Conservation (phyloP, 2,888 invertebrate genomes). For the Pollenia amentaria region DNA sequence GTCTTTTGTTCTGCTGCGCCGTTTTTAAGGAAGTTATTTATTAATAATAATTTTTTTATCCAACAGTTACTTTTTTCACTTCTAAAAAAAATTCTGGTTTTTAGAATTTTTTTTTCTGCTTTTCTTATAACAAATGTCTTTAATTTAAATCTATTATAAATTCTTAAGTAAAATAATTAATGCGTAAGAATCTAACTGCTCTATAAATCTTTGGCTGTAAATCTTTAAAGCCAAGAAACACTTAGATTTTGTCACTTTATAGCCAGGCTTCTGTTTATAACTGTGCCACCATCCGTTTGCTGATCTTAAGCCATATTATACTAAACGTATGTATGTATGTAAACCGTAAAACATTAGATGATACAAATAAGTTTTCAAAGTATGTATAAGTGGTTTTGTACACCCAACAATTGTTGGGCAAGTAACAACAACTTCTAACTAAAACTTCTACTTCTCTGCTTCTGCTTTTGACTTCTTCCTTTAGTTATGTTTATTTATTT, state of each 20-base stretch:
- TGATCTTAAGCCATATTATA: slow-evolving; percentile 42
- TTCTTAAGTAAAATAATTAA: slow-evolving; percentile 51
- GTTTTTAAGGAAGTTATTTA: slow-evolving; percentile 33
- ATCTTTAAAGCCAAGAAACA: slow-evolving; percentile 64
- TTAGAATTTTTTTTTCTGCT: slow-evolving; percentile 10
- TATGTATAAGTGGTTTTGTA: slow-evolving; percentile 65
- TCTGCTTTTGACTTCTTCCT: not conserved
- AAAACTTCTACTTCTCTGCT: slow-evolving; percentile 16
- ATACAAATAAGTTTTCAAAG: slow-evolving; percentile 64
- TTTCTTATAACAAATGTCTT: slow-evolving; percentile 26
- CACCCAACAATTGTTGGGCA: slow-evolving; percentile 61
- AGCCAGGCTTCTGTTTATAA: slow-evolving; percentile 58
- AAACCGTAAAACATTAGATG: slow-evolving; percentile 61
- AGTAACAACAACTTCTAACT: slow-evolving; percentile 11
- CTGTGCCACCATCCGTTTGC: slow-evolving; percentile 62
- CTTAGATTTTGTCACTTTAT: slow-evolving; percentile 69
- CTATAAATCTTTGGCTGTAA: slow-evolving; percentile 55
- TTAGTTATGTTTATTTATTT: slow-evolving; percentile 22
- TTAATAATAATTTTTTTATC: slow-evolving; percentile 38
- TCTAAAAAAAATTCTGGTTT: slow-evolving; percentile 8
- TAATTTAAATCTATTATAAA: slow-evolving; percentile 50
- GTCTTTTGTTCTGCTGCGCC: slow-evolving; percentile 13
- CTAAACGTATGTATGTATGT: slow-evolving; percentile 27
- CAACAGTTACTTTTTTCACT: not conserved
- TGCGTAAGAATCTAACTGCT: slow-evolving; percentile 44